A percentile compares a stretch with the other conserved stretches of the same genome.
Conservation (phyloP, 2,797 vertebrate species). For the Chloroceryle amazona region DNA sequence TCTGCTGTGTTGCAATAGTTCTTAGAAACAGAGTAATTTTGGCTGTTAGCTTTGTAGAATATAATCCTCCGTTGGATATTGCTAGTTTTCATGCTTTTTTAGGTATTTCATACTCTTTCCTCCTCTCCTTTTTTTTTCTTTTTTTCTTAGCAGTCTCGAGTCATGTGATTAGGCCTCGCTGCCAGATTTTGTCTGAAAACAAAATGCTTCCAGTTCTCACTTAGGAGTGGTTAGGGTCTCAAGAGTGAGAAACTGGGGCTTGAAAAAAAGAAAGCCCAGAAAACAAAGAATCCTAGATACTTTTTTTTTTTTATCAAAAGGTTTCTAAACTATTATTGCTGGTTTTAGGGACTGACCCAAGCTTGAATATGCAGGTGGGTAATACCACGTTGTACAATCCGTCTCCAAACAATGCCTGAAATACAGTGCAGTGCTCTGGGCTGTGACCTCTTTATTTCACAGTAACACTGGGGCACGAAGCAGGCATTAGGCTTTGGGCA, state of each 20-base stretch:
- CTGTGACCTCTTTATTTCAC: background rate
- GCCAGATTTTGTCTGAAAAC: background rate
- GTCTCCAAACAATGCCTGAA: background rate
- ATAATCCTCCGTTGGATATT: background rate
- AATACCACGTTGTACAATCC: background rate
- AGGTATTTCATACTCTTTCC: background rate
- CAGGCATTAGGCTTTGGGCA: background rate
- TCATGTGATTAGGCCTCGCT: background rate
- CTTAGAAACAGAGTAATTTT: background rate
- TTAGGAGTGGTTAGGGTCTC: background rate
- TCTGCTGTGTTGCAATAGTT: background rate
- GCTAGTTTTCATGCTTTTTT: background rate
- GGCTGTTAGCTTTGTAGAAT: background rate
- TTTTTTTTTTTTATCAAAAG: background rate
- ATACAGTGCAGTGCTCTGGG: background rate
- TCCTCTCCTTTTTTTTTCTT: rapidly evolving
- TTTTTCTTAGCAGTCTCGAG: background rate
- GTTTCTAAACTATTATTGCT: background rate
- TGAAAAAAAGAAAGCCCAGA: background rate
- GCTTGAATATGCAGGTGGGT: background rate
- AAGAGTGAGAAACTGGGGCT: background rate
- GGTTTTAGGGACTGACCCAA: background rate
- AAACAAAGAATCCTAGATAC: background rate
- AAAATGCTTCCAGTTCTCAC: background rate
- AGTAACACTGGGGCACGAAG: background rate